Evolutionary conservation across 2,888 invertebrate genomes (phyloP), one percentile per base, ranked within the genome.

Genomic region (Matsumyia berberina): DNA sequence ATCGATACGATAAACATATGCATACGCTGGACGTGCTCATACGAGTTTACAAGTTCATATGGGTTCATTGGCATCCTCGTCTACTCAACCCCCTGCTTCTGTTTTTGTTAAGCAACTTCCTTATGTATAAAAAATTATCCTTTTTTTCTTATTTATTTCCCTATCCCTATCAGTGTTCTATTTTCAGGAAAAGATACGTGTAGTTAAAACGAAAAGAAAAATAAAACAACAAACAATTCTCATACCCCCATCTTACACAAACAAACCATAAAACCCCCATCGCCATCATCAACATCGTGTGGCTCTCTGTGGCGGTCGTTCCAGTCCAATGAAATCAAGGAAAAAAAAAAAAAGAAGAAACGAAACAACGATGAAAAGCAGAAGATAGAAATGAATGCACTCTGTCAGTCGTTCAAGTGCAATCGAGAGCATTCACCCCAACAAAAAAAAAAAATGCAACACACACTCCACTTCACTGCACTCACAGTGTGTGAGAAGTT

Each of bases 321-420:
- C 69, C 79, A 85, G 64, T 62, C 79, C 58, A 51, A 74, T 58
- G 79, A 37, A 64, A 62, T 31, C 55, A 37, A 74, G 37, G 53
- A 66, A 66, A 19, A 53, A 49, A n/a, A 42, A 33, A 62, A 62
- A 62, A 12, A 55, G 12, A 51, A 8, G 0, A 49, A 57, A 74
- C 42, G 49, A 12, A 57, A 42, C 58, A 67, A 62, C 37, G 53
- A 58, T 31, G 53, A 60, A 69, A 69, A 67, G 69, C 37, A 74
- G 69, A 55, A 77, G 77, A 85, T 80, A 76, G 73, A 80, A 85
- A 80, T 58, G 74, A 70, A 78, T 85, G 81, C 87, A 83, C 81
- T 87, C 87, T 86, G 87, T 90, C 88, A 90, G 90, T 88, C 88
- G 89, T 89, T 89, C 88, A 89, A 89, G 89, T 89, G 89, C 89